Base-by-base conservation (phyloP, 2,797 vertebrate species). In the Cheirogaleus major region DNA sequence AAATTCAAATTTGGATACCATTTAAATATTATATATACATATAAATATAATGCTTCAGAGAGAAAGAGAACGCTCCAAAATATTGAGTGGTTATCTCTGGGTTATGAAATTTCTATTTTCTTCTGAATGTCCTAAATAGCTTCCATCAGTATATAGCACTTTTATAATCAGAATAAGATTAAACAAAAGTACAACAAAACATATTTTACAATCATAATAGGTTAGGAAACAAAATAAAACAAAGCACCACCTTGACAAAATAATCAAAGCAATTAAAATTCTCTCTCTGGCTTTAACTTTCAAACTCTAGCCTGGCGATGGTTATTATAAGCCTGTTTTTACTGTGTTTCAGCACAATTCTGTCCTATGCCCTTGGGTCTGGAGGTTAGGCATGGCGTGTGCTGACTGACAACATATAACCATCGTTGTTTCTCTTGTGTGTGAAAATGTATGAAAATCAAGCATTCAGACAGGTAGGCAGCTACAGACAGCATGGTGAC, bases 171-270 rank as follows among this genome's bases (percentile, higher is more conserved):
- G 78, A 92, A 63, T 80, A 89, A 83, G 90, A 93, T 91, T 96
- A 96, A 94, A 96, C 86, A 94, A 97, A 96, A 95, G 80, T 43
- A 87, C 57, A 96, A 83, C 69, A 76, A 83, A 91, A 73, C 73
- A 91, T 93, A 93, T 95, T 89, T 97, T 94, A 80, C 41, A 92
- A 73, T 91, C 89, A 61, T n/a, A 55, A 48, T 85, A 97, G 45
- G 69, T 91, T 22, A 93, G 81, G 79, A 45, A 95, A 86, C 63
- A 83, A 96, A 87, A n/a, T 72, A 80, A 93, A 84, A 93, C 75
- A 95, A 94, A 95, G 83, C n/a, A 76, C 14, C 48, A 92, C 67
- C 93, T 95, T 95, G 92, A 67, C 81, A 92, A 90, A 93, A 96
- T 22, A 57, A 93, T 80, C 67, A 59, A 88, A 45, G 82, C 50